These are phyloP conservation scores for Rhinogobius similis DNA, from an alignment of 2,113 vertebrate genomes.

Conservation along the genomic window DNA sequence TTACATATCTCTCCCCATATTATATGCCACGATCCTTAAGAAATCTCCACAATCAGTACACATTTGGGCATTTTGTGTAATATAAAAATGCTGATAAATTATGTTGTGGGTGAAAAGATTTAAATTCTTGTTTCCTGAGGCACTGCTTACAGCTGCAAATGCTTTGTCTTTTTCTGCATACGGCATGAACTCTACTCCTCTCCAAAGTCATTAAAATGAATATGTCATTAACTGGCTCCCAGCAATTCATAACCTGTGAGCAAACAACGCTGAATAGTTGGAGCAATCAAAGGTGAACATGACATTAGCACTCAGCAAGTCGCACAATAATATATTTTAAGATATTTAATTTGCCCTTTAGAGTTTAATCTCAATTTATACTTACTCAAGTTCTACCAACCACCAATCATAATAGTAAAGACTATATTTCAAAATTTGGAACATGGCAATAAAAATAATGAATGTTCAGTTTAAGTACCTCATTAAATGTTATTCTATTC, in stretches of 20 bases:
- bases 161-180: constrained; percentile 30
- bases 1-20: no score
- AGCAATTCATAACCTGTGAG: constrained; percentile 18
- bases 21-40: no score
- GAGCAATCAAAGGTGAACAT: constrained; percentile 28
- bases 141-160: constrained; percentile 29
- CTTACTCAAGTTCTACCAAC: not conserved
- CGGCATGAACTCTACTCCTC: constrained; percentile 45
- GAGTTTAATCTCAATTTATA: not conserved
- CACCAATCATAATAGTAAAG: no score
- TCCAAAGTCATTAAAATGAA: constrained; percentile 31
- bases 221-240: constrained; percentile 32
- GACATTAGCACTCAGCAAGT: not conserved
- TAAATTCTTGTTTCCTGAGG: constrained; percentile 22
- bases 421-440: no score
- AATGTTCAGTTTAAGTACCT: no score
- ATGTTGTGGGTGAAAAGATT: constrained; percentile 9
- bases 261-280: constrained; percentile 17
- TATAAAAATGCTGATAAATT: not conserved
- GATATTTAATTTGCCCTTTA: not conserved
- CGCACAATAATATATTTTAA: not conserved
- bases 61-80: no score
- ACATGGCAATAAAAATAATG: no score
- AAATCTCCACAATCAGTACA: no score
- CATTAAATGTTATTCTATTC: no score